phyloP scores from a whole-genome alignment of 2,888 invertebrate genomes.

The Chrysopilus asiliformis region DNA sequence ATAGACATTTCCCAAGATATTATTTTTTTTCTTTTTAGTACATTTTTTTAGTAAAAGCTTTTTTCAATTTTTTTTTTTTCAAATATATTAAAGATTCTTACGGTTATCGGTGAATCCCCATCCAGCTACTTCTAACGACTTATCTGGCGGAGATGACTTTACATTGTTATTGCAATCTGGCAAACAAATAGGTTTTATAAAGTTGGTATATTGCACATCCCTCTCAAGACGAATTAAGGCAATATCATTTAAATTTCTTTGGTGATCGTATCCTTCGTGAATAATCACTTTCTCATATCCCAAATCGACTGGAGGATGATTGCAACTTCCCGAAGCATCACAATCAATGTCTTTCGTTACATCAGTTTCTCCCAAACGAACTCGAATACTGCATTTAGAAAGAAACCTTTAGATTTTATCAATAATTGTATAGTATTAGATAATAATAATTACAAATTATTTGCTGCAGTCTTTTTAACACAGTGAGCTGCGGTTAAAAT shows the following conservation, averaged over 20 bases:
- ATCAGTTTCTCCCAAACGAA: constrained; percentile 30
- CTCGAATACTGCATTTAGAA: constrained; percentile 20
- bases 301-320: constrained; percentile 43
- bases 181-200: constrained; percentile 46
- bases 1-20: too few species aligned
- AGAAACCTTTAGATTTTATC: too few species aligned
- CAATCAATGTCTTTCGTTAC: constrained; percentile 20
- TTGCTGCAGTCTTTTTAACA: too few species aligned
- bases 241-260: constrained; percentile 52
- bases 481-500: constrained; percentile 53
- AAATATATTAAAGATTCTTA: too few species aligned
- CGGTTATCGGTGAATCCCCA: too few species aligned
- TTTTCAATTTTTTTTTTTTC: too few species aligned
- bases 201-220: constrained; percentile 42
- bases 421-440: too few species aligned
- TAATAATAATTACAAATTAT: too few species aligned
- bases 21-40: too few species aligned
- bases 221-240: constrained; percentile 49
- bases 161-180: constrained; percentile 33
- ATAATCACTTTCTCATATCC: constrained; percentile 46
- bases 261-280: constrained; percentile 49
- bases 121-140: constrained; percentile 42
- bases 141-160: constrained; percentile 26
- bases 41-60: too few species aligned
- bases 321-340: constrained; percentile 43